phyloP scores from a whole-genome alignment of 2,113 vertebrate species.

The Myrmophylax atrothorax region DNA sequence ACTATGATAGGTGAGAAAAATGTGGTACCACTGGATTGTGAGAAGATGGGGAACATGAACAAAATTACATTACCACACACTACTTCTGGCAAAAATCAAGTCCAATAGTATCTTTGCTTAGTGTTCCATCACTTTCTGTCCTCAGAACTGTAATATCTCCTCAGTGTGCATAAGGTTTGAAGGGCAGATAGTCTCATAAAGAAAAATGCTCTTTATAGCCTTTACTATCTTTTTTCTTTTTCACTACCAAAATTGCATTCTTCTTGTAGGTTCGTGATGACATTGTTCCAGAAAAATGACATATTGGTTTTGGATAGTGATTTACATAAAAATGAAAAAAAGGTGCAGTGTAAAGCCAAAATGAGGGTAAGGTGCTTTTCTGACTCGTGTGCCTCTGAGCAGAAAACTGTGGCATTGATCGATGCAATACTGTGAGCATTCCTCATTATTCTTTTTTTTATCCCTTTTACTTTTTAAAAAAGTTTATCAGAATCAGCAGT shows the following conservation, averaged over 20 bases:
- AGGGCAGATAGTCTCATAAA: conserved; percentile 1
- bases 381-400: conserved; percentile 30
- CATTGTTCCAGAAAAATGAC: neutral
- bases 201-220: neutral
- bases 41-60: neutral
- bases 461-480: neutral
- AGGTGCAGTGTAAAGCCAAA: conserved; percentile 23
- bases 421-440: conserved; percentile 40
- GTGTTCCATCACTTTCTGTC: neutral
- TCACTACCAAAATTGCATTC: neutral
- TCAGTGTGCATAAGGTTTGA: neutral
- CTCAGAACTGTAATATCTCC: conserved; percentile 33
- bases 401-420: conserved; percentile 58
- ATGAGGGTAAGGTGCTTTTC: neutral
- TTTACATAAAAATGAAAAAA: conserved; percentile 47
- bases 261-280: neutral
- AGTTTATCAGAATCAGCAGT: neutral
- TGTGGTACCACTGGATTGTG: neutral
- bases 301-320: conserved; percentile 21
- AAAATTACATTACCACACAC: conserved; percentile 27
- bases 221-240: neutral
- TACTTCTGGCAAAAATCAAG: conserved; percentile 15
- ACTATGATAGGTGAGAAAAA: conserved; percentile 18
- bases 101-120: conserved; percentile 30
- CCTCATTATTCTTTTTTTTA: conserved; percentile 13